Percentiles rank a stretch among this genome's conserved stretches.
Evolutionary conservation across 2,113 vertebrate genomes (phyloP).

Genomic region (Tragelaphus buxtoni): DNA sequence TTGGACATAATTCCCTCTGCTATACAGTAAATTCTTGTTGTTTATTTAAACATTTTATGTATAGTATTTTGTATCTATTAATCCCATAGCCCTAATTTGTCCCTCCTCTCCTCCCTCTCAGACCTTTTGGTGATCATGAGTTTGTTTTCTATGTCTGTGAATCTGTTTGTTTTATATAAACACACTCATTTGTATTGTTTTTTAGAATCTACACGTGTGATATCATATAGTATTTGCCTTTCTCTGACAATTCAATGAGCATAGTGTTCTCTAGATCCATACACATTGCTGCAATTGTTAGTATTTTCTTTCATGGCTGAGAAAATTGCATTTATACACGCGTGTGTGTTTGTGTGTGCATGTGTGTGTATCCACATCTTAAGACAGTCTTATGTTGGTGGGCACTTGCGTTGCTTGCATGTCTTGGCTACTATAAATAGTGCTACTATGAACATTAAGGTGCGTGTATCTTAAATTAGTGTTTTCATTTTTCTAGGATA

Average conservation of each 20-base stretch:
- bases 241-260: neutral
- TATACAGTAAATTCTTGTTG: neutral
- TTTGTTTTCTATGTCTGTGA: neutral
- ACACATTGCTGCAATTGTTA: neutral
- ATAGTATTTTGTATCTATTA: neutral
- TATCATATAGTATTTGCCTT: neutral
- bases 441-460: neutral
- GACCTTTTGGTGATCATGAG: neutral
- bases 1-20: neutral
- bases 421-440: neutral
- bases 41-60: neutral
- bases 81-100: neutral
- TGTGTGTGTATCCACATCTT: neutral
- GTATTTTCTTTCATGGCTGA: neutral
- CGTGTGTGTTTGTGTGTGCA: rapidly evolving
- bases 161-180: neutral
- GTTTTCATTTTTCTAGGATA: neutral
- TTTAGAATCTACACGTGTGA: neutral
- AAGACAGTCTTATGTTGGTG: neutral
- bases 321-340: neutral
- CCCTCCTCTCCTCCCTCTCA: neutral
- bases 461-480: neutral
- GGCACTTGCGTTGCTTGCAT: neutral
- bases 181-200: neutral
- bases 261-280: neutral